Evolutionary conservation across 2,797 vertebrate species (phyloP), one percentile per base, ranked within the genome.

Genomic region (Melanotaenia boesemani): DNA sequence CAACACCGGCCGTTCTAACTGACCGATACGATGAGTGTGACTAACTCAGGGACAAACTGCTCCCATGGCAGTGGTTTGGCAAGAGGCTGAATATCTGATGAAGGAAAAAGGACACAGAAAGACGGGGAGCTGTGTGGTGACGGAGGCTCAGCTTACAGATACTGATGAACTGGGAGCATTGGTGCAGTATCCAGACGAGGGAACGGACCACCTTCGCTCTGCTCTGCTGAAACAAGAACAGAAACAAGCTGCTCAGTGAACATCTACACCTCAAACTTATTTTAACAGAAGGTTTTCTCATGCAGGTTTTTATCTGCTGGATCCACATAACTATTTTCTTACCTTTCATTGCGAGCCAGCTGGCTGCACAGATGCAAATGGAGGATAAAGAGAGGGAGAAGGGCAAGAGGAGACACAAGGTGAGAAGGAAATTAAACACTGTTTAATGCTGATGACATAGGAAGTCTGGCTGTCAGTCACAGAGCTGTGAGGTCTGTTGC

Each of bases 181-280:
- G 85, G 97, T 98, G 83, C 97, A 97, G 91, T 98, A 98, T 91
- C 97, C 97, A 62, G 97, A 98, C 0, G 97, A 97, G 10, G 97
- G 97, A 69, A 98, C 91, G 0, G 97, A 98, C 97, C 97, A 98
- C 83, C 97, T 94, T 79, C 97, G 92, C 55, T 98, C 97, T 41
- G 94, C 94, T 91, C 97, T 88, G 82, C 76, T 74, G 52, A 79
- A 74, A 83, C n/a, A 80, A 67, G 74, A 74, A 76, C 15, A 80
- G 22, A 2, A 4, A 63, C 18, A 76, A n/a, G 26, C 52, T 6
- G 22, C 18, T 90, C 48, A 81, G 72, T 30, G 59, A 2, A 30
- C 4, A 13, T 46, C 66, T 36, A 36, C 10, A 37, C 2, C 1
- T 67, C 37, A 28, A 70, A 39, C 13, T 57, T 30, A 46, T 46